These are phyloP conservation scores for Pipra filicauda DNA, from an alignment of 2,113 vertebrate genomes.

Conservation along the genomic window DNA sequence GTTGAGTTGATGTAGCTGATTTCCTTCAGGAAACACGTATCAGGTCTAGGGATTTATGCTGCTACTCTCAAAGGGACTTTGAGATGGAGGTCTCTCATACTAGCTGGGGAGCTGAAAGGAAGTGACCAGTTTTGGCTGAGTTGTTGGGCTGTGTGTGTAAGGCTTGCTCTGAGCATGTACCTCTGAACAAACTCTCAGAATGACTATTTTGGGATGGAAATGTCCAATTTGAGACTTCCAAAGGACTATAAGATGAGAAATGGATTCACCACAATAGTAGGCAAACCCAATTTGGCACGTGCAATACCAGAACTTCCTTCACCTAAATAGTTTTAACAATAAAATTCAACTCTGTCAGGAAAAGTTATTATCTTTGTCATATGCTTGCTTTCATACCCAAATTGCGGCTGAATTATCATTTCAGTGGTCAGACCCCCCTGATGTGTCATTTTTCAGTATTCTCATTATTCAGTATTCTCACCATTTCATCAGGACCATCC, in stretches of 20 bases:
- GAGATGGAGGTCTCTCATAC: neutral
- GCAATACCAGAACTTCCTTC: neutral
- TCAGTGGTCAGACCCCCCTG: neutral
- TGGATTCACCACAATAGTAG: neutral
- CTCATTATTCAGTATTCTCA: neutral
- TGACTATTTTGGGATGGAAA: neutral
- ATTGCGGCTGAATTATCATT: neutral
- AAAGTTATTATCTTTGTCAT: neutral
- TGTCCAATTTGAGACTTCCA: neutral
- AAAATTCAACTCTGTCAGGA: neutral
- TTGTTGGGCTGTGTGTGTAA: neutral
- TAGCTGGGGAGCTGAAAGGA: neutral
- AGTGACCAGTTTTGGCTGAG: neutral
- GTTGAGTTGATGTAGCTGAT: neutral
- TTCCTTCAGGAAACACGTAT: neutral
- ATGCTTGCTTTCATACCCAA: neutral
- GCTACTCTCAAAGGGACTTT: neutral
- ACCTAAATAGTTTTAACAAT: neutral
- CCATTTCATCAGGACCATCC: neutral
- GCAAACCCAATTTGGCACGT: fast-evolving
- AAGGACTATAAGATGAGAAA: neutral
- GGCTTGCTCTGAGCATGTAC: neutral
- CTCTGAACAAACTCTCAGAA: neutral
- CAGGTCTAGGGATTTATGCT: neutral
- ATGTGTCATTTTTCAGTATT: neutral